These are phyloP conservation scores for Drosophila algonquin DNA, from an alignment of 2,888 invertebrate species.

Conservation along the genomic window DNA sequence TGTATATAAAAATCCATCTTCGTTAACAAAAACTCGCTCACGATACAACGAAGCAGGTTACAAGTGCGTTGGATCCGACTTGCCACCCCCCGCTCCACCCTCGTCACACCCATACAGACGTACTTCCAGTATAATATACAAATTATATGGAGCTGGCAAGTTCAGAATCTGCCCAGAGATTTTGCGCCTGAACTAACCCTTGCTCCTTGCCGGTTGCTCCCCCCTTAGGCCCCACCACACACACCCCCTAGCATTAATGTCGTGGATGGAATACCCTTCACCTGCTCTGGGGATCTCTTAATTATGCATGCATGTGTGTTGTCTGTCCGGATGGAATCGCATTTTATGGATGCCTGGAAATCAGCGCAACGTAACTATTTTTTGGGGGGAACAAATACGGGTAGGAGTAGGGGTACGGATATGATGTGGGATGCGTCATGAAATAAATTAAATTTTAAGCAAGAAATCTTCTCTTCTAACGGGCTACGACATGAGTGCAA, in stretches of 20 bases:
- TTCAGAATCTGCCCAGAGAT: conserved; percentile 45
- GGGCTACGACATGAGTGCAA: neutral
- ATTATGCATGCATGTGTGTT: conserved; percentile 43
- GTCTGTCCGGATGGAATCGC: conserved; percentile 13
- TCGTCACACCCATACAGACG: conserved; percentile 10
- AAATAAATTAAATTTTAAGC: neutral
- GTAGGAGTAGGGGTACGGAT: neutral
- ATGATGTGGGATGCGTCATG: neutral
- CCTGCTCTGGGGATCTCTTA: conserved; percentile 33
- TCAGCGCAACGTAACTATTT: neutral
- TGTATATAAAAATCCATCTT: conserved; percentile 67
- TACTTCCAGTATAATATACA: conserved; percentile 24
- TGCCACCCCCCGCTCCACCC: neutral
- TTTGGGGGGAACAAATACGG: no score
- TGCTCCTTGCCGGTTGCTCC: conserved; percentile 11
- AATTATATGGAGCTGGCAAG: conserved; percentile 36
- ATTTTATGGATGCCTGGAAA: conserved; percentile 22
- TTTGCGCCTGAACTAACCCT: conserved; percentile 14
- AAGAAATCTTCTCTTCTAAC: neutral
- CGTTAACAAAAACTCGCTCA: conserved; percentile 65
- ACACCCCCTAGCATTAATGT: conserved; percentile 27
- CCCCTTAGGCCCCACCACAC: neutral
- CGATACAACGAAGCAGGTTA: conserved; percentile 48
- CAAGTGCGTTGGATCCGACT: conserved; percentile 62
- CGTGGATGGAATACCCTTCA: conserved; percentile 40